These are phyloP conservation scores for Lottia gigantea DNA, from an alignment of 2,888 invertebrate species.

Conservation along the genomic window DNA sequence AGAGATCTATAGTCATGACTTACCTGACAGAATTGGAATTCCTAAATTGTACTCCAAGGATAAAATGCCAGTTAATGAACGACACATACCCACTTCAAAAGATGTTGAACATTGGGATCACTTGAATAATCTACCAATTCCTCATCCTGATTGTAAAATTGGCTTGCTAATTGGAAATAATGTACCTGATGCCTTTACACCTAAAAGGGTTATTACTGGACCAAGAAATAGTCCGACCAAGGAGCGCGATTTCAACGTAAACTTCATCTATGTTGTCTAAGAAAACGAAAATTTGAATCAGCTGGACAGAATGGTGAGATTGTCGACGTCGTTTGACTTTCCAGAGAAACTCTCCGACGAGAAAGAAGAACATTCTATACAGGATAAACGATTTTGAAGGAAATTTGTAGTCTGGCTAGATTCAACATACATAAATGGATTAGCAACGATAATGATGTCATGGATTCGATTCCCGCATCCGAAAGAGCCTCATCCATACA, in stretches of 20 bases:
- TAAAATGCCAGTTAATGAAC: not conserved
- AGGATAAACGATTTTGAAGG: not conserved
- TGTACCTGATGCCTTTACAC: constrained; percentile 6
- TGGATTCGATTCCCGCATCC: constrained; percentile 26
- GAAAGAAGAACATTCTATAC: too few species aligned
- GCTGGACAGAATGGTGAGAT: not conserved
- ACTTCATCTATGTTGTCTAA: constrained; percentile 72
- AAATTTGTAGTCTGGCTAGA: constrained; percentile 18
- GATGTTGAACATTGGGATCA: constrained; percentile 12
- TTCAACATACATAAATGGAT: constrained; percentile 36
- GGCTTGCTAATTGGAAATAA: constrained; percentile 14
- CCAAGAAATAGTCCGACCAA: constrained; percentile 5
- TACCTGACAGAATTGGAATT: not conserved
- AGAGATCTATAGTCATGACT: not conserved
- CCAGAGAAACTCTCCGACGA: too few species aligned
- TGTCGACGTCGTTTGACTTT: too few species aligned
- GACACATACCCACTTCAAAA: not conserved
- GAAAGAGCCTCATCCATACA: constrained; percentile 23
- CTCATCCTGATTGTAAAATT: not conserved
- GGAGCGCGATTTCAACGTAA: not conserved
- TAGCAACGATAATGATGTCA: constrained; percentile 27
- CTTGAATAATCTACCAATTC: constrained; percentile 10
- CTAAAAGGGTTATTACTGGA: not conserved
- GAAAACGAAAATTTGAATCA: constrained; percentile 75
- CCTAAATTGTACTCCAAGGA: not conserved